Evolutionary conservation across 2,113 vertebrate species (phyloP).

Genomic region (Mystacornis crossleyi): DNA sequence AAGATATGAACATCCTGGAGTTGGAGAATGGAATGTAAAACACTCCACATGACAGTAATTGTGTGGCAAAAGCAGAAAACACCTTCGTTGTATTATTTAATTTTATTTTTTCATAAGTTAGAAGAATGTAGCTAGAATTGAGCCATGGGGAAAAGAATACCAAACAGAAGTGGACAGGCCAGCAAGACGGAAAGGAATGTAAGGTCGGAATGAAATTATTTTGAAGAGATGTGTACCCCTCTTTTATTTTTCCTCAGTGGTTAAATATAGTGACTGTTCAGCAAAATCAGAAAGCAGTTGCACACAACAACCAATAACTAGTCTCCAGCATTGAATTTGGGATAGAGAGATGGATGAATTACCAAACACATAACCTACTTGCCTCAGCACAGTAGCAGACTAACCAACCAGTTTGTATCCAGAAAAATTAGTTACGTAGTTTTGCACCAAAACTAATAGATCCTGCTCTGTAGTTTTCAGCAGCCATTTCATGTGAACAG

Average conservation of each 20-base stretch:
- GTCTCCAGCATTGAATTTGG: background rate
- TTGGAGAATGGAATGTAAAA: background rate
- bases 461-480: background rate
- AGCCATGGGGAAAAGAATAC: background rate
- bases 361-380: background rate
- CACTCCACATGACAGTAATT: background rate
- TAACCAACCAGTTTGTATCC: background rate
- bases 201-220: background rate
- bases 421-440: background rate
- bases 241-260: background rate
- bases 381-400: background rate
- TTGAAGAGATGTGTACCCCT: background rate
- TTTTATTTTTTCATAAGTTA: background rate
- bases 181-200: background rate
- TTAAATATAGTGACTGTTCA: background rate
- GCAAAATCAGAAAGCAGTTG: background rate
- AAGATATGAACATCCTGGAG: background rate
- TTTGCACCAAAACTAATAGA: background rate
- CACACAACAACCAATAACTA: background rate
- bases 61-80: background rate
- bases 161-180: background rate
- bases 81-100: background rate
- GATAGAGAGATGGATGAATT: background rate
- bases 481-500: background rate
- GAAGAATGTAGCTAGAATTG: background rate